Evolutionary conservation across 2,888 invertebrate genomes (phyloP).

Genomic region (Rhingia rostrata): DNA sequence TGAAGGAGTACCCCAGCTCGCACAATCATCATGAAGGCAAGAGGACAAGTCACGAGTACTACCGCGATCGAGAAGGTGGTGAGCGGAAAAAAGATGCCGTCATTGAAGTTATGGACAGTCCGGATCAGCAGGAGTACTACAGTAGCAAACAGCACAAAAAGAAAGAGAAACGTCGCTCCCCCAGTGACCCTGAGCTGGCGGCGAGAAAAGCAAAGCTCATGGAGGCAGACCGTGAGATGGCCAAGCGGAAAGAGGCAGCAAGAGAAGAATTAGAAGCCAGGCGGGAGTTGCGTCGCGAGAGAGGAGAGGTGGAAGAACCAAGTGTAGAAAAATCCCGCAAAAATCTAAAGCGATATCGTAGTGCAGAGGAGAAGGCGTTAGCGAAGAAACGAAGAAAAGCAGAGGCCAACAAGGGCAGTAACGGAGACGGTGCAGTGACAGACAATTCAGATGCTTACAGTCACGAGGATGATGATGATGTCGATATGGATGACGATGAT

Average conservation of each 20-base stretch:
- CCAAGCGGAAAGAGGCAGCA: conserved; percentile 89
- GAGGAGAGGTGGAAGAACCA: conserved; percentile 40
- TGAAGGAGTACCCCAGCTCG: conserved; percentile 82
- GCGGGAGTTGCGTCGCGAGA: conserved; percentile 84
- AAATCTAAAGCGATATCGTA: conserved; percentile 75
- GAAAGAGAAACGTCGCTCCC: conserved; percentile 75
- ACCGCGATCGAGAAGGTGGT: conserved; percentile 72
- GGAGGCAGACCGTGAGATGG: conserved; percentile 90
- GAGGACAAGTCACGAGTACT: conserved; percentile 75
- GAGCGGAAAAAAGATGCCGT: conserved; percentile 76
- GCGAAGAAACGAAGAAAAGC: conserved; percentile 74
- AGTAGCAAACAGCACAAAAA: conserved; percentile 78
- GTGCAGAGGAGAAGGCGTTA: conserved; percentile 75
- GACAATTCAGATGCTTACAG: conserved; percentile 69
- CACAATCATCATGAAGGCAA: conserved; percentile 72
- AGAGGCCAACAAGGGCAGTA: conserved; percentile 70
- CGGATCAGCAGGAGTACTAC: conserved; percentile 79
- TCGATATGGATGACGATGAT: conserved; percentile 40
- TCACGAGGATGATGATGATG: conserved; percentile 23
- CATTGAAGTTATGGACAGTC: conserved; percentile 83
- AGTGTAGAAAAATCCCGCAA: conserved; percentile 48
- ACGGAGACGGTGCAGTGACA: conserved; percentile 2
- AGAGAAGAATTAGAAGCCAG: conserved; percentile 89
- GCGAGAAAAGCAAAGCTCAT: conserved; percentile 87
- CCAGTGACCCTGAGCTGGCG: conserved; percentile 84